Evolutionary conservation across 2,113 vertebrate species (phyloP), one percentile per base, ranked within the genome.

Genomic region (Megaceryle maxima): DNA sequence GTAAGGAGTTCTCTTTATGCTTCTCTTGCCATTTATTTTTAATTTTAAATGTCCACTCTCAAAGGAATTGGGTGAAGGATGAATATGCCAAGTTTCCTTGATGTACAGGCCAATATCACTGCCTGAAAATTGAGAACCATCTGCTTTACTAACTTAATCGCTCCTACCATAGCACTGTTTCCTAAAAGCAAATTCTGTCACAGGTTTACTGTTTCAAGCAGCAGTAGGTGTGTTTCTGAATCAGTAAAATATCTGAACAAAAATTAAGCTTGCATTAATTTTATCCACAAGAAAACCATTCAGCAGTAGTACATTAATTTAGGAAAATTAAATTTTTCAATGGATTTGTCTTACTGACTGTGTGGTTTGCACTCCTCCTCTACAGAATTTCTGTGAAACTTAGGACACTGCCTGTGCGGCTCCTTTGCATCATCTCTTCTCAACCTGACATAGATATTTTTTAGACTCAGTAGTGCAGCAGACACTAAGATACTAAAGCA

Each of bases 221-320:
- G 92, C 59, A 87, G 29, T 21, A 35, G 50, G 25, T 90, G 26
- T 55, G n/a, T 35, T 74, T 39, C 17, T 62, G 75, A 53, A 87
- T 33, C 76, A 77, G 35, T 64, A 70, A 87, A 88, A 68, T 53
- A 82, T 18, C 62, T 86, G 88, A 95, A 87, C 35, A 85, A 88
- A 82, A 96, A 88, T 63, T 63, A 96, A 94, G 79, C 80, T 87
- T 96, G 91, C 81, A 55, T n/a, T 15, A 22, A 91, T 87, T 94
- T 79, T 91, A 51, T 46, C 55, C 46, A 8, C 2, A 10, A 48
- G 13, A 90, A 95, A 91, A 60, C n/a, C 11, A 31, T 83, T 88
- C 87, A 83, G 59, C 68, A 83, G 51, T 22, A 75, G 7, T 29
- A 28, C 43, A 87, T 50, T 85, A 64, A 76, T 33, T 64, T 16